Base-by-base conservation (phyloP, 2,888 invertebrate species). In the Odontocolon sp. region DNA sequence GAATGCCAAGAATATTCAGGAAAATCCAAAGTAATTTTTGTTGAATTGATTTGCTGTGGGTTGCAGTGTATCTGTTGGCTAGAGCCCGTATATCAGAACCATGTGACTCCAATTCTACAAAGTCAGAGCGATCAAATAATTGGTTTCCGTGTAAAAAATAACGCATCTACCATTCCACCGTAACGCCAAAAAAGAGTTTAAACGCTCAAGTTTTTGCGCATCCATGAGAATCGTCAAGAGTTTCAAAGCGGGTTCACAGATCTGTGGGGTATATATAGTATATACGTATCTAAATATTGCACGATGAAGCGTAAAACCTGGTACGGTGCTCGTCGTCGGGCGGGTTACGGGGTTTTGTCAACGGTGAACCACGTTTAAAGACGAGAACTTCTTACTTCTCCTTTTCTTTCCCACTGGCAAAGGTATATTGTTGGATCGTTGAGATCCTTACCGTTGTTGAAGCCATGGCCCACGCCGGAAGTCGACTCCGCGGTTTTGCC, bases 301-400 rank as follows among this genome's bases (percentile, higher is more conserved):
- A 28, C 64, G n/a, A 50, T 52, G 50, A 40, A 36, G 26, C 26
- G 50, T n/a, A 52, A 33, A 52, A 64, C 26, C 38, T 36, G 38
- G 23, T 40, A 50, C 36, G 26, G 26, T 36, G 33, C 23, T 42
- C 18, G 59, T 52, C 14, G 59, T 52, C 14, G 50, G 26, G 26
- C 26, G 38, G 72, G 66, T 73, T 79, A 69, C 63, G 67, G 66
- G 71, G 61, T 79, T 79, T 79, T 73, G 56, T 69, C 42, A 50
- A 57, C 52, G 69, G 59, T 63, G 72, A 79, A 74, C 72, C 76
- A 54, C 73, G 50, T 61, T 78, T 75, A 71, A 71, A 40, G 40
- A 28, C 54, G n/a, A 68, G 61, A 59, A 57, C 64, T 67, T 26
- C 64, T 67, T 71, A 64, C 75, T 66, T 67, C 67, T 59, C 45